A percentile compares a stretch with the other conserved stretches of the same genome.
These are phyloP conservation scores for Micromesistius poutassou DNA, from an alignment of 2,797 vertebrate species.

Conservation along the genomic window DNA sequence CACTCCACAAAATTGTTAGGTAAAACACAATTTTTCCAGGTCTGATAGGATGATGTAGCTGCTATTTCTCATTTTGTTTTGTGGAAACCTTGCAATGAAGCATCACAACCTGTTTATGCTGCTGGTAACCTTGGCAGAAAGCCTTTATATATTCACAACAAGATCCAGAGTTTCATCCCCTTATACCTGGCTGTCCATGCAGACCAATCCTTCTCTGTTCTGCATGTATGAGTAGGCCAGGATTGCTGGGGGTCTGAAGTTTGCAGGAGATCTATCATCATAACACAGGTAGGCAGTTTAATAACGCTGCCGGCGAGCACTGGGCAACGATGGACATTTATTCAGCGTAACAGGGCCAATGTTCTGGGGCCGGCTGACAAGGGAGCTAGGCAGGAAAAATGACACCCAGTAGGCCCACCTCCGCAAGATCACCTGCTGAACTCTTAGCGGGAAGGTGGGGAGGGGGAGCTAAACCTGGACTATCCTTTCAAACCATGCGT, in stretches of 20 bases:
- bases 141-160: conserved; percentile 32
- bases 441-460: conserved; percentile 18
- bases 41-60: neutral
- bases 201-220: conserved; percentile 60
- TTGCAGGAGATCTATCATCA: conserved; percentile 70
- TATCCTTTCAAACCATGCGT: neutral
- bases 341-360: conserved; percentile 66
- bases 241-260: conserved; percentile 51
- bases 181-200: conserved; percentile 40
- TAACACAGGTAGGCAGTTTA: conserved; percentile 75
- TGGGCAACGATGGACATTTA: conserved; percentile 66
- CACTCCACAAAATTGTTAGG: neutral
- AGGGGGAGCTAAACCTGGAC: neutral
- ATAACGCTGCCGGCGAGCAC: conserved; percentile 64
- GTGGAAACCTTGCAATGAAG: neutral
- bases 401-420: conserved; percentile 36
- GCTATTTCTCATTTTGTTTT: neutral
- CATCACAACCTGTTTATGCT: neutral
- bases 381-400: conserved; percentile 56
- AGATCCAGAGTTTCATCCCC: conserved; percentile 53
- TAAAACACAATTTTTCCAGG: neutral
- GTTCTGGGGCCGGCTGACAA: conserved; percentile 52
- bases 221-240: conserved; percentile 61
- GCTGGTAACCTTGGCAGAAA: conserved; percentile 12
- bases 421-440: conserved; percentile 31